Base-by-base conservation (phyloP, 2,797 vertebrate species). In the Peromyscus attwateri region DNA sequence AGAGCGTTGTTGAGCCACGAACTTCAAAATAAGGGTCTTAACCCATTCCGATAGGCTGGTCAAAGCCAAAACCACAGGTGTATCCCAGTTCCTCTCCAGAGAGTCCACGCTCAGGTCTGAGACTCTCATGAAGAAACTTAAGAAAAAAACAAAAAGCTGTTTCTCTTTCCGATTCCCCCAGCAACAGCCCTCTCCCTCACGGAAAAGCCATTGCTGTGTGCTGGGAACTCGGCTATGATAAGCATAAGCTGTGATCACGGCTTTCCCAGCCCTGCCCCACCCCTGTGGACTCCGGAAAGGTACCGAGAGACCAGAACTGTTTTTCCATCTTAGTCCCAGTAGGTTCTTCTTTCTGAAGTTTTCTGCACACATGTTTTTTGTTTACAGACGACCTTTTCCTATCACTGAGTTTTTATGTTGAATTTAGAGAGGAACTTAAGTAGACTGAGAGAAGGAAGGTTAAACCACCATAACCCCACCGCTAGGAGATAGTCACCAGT, bases 161-260 rank as follows among this genome's bases (percentile, higher is more conserved):
- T 84, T 80, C 52, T 40, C 6, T 21, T 40, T 16, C 16, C 0
- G 73, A 77, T 57, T 89, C 89, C 87, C 62, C 88, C 73, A 11
- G 31, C 64, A 40, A 57, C 27, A 77, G 7, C 66, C 60, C 66
- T 83, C 75, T n/a, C n/a, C 88, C 62, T 49, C 27, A 27, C 27
- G 12, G 76, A 95, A 85, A 88, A 92, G 93, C 60, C 27, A 6
- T 84, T 17, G 13, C 4, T 0, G 43, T 27, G 85, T n/a, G 40
- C 21, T 83, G 97, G 93, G 97, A 91, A 11, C 91, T 92, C 34
- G 34, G 37, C 85, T 64, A n/a, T 77, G 49, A 80, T 55, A 70
- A 66, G 19, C 40, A 6, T 0, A 40, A 68, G 64, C 64, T 46
- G 6, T 46, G 37, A 60, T 93, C 82, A 75, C 4, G 34, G 8